These are phyloP conservation scores for Esperia sulphurella DNA, from an alignment of 2,888 invertebrate species.

Conservation along the genomic window DNA sequence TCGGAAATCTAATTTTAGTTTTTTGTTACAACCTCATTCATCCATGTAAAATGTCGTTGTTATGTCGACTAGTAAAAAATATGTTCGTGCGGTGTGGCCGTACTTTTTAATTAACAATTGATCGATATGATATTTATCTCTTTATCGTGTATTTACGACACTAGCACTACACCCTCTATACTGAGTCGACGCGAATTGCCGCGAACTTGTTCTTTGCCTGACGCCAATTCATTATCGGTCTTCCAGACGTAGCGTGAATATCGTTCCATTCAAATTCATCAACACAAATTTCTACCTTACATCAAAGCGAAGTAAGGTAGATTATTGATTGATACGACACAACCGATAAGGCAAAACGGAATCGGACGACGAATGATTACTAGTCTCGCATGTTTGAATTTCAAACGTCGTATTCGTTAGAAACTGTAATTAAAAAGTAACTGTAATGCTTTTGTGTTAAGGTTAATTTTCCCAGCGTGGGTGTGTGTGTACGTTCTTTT, in stretches of 20 bases:
- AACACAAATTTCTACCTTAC: slow-evolving; percentile 26
- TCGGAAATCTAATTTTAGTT: too few relatives aligned
- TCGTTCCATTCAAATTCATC: slow-evolving; percentile 30
- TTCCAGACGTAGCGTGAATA: slow-evolving; percentile 62
- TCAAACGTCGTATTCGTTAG: slow-evolving; percentile 56
- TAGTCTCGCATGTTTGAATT: slow-evolving; percentile 56
- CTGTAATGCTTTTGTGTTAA: slow-evolving; percentile 39
- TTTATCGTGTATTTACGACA: slow-evolving; percentile 10
- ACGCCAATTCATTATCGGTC: slow-evolving; percentile 72
- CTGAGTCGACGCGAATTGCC: slow-evolving; percentile 48
- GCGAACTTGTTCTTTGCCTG: slow-evolving; percentile 62
- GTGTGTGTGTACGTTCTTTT: slow-evolving; percentile 56
- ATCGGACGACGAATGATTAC: slow-evolving; percentile 73
- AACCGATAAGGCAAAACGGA: slow-evolving; percentile 63
- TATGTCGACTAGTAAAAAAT: too few relatives aligned
- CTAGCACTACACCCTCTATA: slow-evolving; percentile 24
- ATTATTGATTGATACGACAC: slow-evolving; percentile 22
- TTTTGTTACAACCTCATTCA: too few relatives aligned
- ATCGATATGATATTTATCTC: too few relatives aligned
- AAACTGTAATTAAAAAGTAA: slow-evolving; percentile 38
- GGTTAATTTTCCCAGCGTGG: slow-evolving; percentile 39
- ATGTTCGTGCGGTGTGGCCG: too few relatives aligned
- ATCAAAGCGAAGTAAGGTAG: slow-evolving; percentile 15
- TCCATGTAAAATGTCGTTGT: too few relatives aligned
- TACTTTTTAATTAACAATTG: too few relatives aligned